Conservation (phyloP, 2,113 vertebrate species). For the Atractosteus spatula region DNA sequence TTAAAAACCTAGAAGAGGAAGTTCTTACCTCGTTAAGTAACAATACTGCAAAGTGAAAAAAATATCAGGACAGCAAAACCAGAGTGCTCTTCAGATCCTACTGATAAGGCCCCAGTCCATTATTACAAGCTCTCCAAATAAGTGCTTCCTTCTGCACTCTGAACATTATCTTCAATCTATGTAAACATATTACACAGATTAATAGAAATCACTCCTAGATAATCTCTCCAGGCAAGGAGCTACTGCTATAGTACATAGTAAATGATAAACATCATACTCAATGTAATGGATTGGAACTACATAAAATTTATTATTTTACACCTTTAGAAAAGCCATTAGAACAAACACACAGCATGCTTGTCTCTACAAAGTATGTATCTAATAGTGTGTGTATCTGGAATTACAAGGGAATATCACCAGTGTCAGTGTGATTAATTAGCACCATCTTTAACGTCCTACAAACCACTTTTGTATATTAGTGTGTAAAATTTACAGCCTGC, state of each 20-base stretch:
- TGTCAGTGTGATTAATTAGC: too few species aligned
- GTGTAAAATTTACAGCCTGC: too few species aligned
- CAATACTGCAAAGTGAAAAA: not conserved
- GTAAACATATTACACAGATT: slow-evolving; percentile 4
- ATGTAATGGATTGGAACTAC: not conserved
- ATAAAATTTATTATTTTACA: too few species aligned
- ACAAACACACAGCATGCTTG: too few species aligned
- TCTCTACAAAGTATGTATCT: too few species aligned
- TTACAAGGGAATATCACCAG: too few species aligned
- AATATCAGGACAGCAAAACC: not conserved
- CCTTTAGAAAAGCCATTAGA: not conserved
- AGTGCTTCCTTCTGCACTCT: not conserved
- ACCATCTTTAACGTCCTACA: too few species aligned
- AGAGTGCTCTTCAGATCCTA: not conserved
- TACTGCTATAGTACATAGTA: not conserved
- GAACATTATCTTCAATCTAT: not conserved
- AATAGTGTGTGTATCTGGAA: too few species aligned
- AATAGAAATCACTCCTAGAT: not conserved
- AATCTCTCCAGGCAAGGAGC: not conserved
- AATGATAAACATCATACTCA: not conserved
- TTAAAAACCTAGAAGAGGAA: not conserved
- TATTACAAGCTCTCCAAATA: not conserved
- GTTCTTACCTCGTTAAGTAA: not conserved
- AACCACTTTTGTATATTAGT: too few species aligned
- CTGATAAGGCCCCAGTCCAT: not conserved